Evolutionary conservation across 2,888 invertebrate species (phyloP), one percentile per base, ranked within the genome.

Genomic region (Synanthedon andrenaeformis): DNA sequence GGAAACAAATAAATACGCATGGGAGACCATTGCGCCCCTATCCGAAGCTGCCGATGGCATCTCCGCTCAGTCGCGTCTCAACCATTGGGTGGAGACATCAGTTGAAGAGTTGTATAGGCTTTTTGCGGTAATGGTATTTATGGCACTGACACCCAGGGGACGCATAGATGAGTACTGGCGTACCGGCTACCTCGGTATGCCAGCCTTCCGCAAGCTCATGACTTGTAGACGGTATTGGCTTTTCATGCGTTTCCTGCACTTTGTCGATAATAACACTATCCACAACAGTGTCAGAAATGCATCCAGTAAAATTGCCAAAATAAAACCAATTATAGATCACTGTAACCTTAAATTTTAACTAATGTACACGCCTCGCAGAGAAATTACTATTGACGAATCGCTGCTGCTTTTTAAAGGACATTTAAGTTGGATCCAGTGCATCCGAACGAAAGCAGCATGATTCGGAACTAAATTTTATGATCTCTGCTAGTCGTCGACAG

Each of bases 391-490:
- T 13, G 61, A 63, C 51, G 61, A 63, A 52, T 58, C 58, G 48
- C 41, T 61, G 54, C 55, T 60, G 19, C 54, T 60, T 11, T 62
- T 59, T 60, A 62, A 64, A 19, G 59, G 60, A 11, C 52, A 51
- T 0, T 53, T 59, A n/a, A 57, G 55, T 14, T 59, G 59, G 56
- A 53, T 59, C 0, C 60, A 63, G 48, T 58, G 58, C 51, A 62
- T 62, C 42, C 56, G 53, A 10, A 52, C 59, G 10, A 62, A 62
- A 51, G 60, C 60, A 49, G 60, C 58, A 5, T 50, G 58, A 19
- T 19, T n/a, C n/a, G n/a, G n/a, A n/a, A n/a, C n/a, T n/a, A n/a
- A n/a, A n/a, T n/a, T n/a, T n/a, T n/a, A n/a, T n/a, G n/a, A n/a
- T n/a, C n/a, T n/a, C n/a, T n/a, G n/a, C n/a, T n/a, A n/a, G n/a